phyloP scores from a whole-genome alignment of 2,888 invertebrate species.

The Venusia cambrica region DNA sequence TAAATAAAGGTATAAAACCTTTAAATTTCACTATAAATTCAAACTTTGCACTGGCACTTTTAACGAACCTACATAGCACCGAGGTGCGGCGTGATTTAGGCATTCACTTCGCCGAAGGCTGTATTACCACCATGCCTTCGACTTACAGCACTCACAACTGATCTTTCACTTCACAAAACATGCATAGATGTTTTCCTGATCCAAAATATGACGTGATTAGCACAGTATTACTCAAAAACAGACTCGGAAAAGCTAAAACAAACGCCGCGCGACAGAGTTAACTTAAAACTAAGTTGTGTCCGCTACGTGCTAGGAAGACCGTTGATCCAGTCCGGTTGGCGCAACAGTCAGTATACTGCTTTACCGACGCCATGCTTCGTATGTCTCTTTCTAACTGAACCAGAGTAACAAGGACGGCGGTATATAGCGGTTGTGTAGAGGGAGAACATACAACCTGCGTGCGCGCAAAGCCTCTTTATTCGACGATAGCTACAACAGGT shows the following conservation, averaged over 20 bases:
- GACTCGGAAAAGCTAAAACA: slow-evolving; percentile 59
- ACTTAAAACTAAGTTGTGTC: slow-evolving; percentile 75
- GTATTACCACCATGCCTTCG: slow-evolving; percentile 43
- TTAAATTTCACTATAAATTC: slow-evolving; percentile 64
- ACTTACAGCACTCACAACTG: slow-evolving; percentile 39
- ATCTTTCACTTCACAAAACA: slow-evolving; percentile 48
- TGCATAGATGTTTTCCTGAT: slow-evolving; percentile 47
- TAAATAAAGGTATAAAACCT: slow-evolving; percentile 50
- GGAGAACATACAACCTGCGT: slow-evolving; percentile 72
- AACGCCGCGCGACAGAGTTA: slow-evolving; percentile 63
- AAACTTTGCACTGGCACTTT: slow-evolving; percentile 73
- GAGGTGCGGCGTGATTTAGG: slow-evolving; percentile 71
- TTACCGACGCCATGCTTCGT: slow-evolving; percentile 56
- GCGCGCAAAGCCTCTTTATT: slow-evolving; percentile 68
- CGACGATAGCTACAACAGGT: slow-evolving; percentile 68
- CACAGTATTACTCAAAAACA: slow-evolving; percentile 60
- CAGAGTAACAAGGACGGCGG: slow-evolving; percentile 42
- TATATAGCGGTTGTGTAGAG: slow-evolving; percentile 50
- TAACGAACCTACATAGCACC: slow-evolving; percentile 68
- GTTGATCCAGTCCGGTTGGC: slow-evolving; percentile 78
- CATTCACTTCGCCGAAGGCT: slow-evolving; percentile 67
- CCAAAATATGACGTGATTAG: slow-evolving; percentile 56
- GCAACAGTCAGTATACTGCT: slow-evolving; percentile 59
- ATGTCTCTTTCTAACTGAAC: slow-evolving; percentile 43
- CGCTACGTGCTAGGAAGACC: slow-evolving; percentile 74